Evolutionary conservation across 1,140 invertebrate species (phyloP), one percentile per base, ranked within the genome.

Genomic region (Periplaneta americana): DNA sequence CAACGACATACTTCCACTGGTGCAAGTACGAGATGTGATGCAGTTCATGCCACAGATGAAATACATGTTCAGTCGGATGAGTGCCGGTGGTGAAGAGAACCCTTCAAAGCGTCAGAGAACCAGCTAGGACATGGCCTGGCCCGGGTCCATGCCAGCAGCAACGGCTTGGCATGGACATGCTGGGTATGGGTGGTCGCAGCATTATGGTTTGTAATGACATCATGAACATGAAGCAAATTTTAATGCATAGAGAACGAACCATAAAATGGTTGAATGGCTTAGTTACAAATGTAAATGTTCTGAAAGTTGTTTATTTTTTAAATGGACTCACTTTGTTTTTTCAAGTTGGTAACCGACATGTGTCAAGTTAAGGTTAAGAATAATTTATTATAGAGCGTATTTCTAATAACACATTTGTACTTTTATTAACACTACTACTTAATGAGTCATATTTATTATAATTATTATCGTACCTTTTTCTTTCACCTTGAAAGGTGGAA

Each of bases 1-100:
- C 74, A 92, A 89, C 81, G 92, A 92, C 78, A 88, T 89, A 66
- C 85, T 94, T 84, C 92, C 94, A 34, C 87, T 96, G 81, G 94
- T 96, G 74, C 93, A 94, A 88, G 93, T 96, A 80, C 91, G 93
- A 82, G 94, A 93, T 88, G 93, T 96, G 79, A 94, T 95, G 89
- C 92, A 93, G 83, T 96, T 92, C 86, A 95, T 96, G 94, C 94
- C 93, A n/a, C 95, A 96, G 87, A 89, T 96, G 86, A 95, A 94
- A 86, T 95, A 95, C 87, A 94, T 96, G 91, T 90, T 95, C 86
- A 88, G 88, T 76, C 88, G 88, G 82, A 81, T 86, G 85, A 83
- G 84, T 84, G 80, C 83, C 81, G 84, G 86, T 86, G 86, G 74
- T 86, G 88, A 89, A 76, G 88, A 89, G 82, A 88, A 89, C 83